Percentiles rank a stretch among this genome's conserved stretches.
Evolutionary conservation across 2,797 vertebrate genomes (phyloP).

Genomic region (Sitta carolinensis): DNA sequence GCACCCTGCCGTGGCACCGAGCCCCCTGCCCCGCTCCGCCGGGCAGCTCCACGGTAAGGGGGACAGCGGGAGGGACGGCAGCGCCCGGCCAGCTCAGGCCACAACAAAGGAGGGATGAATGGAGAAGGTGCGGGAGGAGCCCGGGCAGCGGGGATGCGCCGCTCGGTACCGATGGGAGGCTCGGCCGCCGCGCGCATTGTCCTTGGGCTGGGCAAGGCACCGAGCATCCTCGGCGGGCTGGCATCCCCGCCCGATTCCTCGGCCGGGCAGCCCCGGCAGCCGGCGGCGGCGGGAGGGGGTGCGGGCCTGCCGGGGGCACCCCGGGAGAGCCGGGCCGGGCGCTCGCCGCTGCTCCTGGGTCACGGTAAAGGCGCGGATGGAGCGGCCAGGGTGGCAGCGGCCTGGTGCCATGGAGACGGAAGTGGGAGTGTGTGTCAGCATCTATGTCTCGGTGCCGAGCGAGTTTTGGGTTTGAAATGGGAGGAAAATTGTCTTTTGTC

Average conservation of each 20-base stretch:
- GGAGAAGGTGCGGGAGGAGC: background rate
- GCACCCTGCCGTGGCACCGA: background rate
- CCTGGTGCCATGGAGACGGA: background rate
- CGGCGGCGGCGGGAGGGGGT: background rate
- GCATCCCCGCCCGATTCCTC: background rate
- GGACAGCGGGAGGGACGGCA: background rate
- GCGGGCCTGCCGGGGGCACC: background rate
- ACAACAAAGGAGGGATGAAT: background rate
- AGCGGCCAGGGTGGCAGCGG: background rate
- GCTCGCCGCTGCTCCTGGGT: background rate
- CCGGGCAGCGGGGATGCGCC: background rate
- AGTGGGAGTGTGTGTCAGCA: background rate
- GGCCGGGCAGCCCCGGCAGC: background rate
- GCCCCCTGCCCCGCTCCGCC: background rate
- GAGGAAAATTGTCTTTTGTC: conserved; percentile 18
- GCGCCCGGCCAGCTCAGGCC: background rate
- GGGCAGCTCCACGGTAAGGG: background rate
- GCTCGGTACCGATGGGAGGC: background rate
- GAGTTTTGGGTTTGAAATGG: background rate
- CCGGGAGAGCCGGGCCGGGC: background rate
- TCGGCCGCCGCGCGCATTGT: background rate
- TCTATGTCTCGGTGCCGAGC: fast-evolving
- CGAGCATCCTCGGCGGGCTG: background rate
- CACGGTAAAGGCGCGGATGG: fast-evolving
- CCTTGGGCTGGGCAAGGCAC: background rate